phyloP scores from a whole-genome alignment of 2,888 invertebrate genomes.

The Luperina testacea region DNA sequence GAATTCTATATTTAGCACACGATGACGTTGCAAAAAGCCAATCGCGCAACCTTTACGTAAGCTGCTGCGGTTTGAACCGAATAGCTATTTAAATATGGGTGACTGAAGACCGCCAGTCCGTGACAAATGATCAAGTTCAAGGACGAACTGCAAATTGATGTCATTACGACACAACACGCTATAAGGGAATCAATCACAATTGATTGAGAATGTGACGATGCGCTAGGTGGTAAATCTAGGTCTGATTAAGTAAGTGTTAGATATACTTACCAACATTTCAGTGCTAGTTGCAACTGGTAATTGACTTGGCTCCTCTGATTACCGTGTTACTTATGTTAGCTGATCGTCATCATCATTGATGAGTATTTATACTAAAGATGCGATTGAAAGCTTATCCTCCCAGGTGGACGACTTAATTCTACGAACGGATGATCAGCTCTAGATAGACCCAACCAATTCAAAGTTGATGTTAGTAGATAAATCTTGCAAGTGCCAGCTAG shows the following conservation, averaged over 20 bases:
- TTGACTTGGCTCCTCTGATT: not conserved
- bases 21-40: slow-evolving; percentile 49
- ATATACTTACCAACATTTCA: not conserved
- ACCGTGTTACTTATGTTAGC: not conserved
- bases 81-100: slow-evolving; percentile 53
- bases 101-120: slow-evolving; percentile 56
- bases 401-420: not conserved
- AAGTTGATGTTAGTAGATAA: not conserved
- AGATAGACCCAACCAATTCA: not conserved
- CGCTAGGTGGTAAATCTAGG: not conserved
- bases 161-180: slow-evolving; percentile 56
- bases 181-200: slow-evolving; percentile 50
- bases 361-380: not conserved
- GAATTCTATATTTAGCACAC: slow-evolving; percentile 54
- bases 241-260: slow-evolving; percentile 5
- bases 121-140: slow-evolving; percentile 68
- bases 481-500: not conserved
- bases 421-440: not conserved
- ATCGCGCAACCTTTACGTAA: slow-evolving; percentile 46
- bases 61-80: slow-evolving; percentile 34
- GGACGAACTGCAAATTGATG: slow-evolving; percentile 59
- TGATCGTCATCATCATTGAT: not conserved
- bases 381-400: not conserved
- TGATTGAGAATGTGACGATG: slow-evolving; percentile 17
- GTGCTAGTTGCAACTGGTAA: not conserved